Percentiles rank a stretch among this genome's conserved stretches.
Conservation (phyloP, 2,797 vertebrate species). For the Pyrocephalus nanus region DNA sequence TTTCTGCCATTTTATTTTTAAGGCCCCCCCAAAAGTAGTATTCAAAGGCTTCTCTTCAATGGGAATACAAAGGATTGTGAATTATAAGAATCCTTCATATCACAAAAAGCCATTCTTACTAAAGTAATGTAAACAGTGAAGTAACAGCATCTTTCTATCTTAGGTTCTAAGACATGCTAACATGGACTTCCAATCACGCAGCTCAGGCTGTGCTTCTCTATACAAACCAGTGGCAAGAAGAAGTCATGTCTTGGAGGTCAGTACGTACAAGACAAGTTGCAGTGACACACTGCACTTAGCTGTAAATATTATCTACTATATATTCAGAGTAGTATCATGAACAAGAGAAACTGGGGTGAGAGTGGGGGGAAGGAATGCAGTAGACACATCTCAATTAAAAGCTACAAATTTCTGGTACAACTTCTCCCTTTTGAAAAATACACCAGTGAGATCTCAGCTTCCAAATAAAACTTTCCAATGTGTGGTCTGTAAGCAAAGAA, state of each 20-base stretch:
- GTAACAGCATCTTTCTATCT: not conserved
- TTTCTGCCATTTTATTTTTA: not conserved
- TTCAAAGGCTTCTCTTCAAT: not conserved
- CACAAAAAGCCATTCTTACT: not conserved
- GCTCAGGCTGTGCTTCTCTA: not conserved
- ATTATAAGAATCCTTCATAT: accelerated
- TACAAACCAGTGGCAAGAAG: accelerated
- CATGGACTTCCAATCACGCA: not conserved
- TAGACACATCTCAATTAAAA: not conserved
- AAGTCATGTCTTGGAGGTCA: not conserved
- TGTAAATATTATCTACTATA: not conserved
- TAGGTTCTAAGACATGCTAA: not conserved
- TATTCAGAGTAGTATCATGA: not conserved
- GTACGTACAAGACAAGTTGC: not conserved
- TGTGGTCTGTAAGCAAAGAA: not conserved
- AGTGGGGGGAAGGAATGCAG: not conserved
- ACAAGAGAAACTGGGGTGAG: not conserved
- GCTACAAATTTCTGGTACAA: not conserved
- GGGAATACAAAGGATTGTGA: not conserved
- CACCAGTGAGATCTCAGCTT: not conserved
- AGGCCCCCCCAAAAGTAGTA: not conserved
- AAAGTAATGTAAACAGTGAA: not conserved
- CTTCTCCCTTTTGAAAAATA: not conserved
- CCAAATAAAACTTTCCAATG: not conserved
- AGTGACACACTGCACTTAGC: not conserved